Evolutionary conservation across 2,113 vertebrate genomes (phyloP).

Genomic region (Caretta caretta): DNA sequence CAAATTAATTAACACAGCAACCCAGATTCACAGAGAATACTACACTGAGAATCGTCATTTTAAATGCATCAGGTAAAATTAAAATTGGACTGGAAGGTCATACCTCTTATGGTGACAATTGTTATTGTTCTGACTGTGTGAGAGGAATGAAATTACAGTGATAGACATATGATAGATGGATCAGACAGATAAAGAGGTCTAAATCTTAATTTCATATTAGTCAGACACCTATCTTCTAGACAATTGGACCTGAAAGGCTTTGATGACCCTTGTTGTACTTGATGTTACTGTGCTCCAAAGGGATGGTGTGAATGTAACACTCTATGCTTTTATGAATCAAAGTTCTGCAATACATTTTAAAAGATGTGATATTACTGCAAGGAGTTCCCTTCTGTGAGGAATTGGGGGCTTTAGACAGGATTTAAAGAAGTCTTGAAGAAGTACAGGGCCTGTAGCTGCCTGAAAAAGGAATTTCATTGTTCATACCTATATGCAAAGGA

Average conservation of each 20-base stretch:
- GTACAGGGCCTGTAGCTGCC: background rate
- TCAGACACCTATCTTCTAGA: background rate
- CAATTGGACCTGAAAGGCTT: background rate
- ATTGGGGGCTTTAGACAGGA: background rate
- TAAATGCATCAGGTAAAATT: background rate
- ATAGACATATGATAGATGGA: background rate
- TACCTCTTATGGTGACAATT: fast-evolving
- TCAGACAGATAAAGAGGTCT: background rate
- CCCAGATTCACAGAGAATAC: background rate
- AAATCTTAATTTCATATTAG: background rate
- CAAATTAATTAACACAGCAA: background rate
- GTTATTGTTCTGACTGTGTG: background rate
- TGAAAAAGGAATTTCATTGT: background rate
- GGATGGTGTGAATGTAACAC: background rate
- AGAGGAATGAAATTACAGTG: background rate
- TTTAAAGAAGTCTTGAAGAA: background rate
- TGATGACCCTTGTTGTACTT: background rate
- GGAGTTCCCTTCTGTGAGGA: background rate
- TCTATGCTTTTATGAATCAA: background rate
- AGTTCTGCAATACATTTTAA: background rate
- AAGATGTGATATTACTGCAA: background rate
- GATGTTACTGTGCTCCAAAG: background rate
- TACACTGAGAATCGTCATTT: background rate
- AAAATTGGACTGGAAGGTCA: background rate
- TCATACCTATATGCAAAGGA: background rate